Evolutionary conservation across 2,888 invertebrate genomes (phyloP), one percentile per base, ranked within the genome.

Genomic region (Mellilla xanthometata): DNA sequence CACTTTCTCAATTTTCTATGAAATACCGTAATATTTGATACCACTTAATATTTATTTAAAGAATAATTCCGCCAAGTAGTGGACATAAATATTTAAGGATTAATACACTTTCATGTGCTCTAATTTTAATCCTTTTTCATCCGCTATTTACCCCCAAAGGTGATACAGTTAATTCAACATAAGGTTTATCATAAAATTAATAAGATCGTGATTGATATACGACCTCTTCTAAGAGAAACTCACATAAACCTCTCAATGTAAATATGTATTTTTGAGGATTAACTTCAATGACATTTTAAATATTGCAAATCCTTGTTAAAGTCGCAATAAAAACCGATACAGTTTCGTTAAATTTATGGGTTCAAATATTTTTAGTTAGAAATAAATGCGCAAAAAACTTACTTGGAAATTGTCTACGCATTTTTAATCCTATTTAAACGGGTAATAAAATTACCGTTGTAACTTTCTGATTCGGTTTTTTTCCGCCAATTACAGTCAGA

Each of bases 41-140:
- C 26, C 52, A 50, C 13, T 48, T 33, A 52, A 39, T n/a, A n/a
- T n/a, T 52, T 57, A 27, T 50, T 45, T 35, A 8, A 9, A 41
- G 6, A 12, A 22, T 33, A 12, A 42, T 35, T 22, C 30, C 7
- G 9, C 15, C n/a, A 12, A 28, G 12, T 10, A 19, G 19, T 19
- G 6, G 3, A 19, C 12, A 23, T 30, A 30, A 29, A 44, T 46
- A 35, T 26, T 55, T 55, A 28, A 41, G 34, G 33, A 39, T 42
- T 52, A 52, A 7, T 19, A 26, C 5, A 33, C 36, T 10, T 34
- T 27, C 26, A 8, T 34, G 15, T 3, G 22, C 13, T 12, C 23
- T n/a, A 15, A 28, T 30, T 12, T 28, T 28, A 40, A 48, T 46
- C 28, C 27, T 24, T 24, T n/a, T 24, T 19, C 4, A 3, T 19